Base-by-base conservation (phyloP, 2,797 vertebrate species). In the Chaetophractus vellerosus region DNA sequence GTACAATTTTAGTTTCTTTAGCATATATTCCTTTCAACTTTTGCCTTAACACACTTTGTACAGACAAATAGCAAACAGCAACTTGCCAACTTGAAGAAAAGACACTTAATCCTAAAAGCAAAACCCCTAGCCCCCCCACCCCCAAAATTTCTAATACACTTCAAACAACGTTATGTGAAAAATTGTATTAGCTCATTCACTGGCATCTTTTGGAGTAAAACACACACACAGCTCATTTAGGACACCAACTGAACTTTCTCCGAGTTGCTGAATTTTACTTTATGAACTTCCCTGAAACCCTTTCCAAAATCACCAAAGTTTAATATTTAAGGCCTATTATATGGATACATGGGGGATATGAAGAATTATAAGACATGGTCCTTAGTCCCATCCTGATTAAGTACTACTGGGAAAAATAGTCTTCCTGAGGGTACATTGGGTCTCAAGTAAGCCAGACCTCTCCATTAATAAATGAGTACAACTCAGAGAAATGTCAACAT, bases 1-100 rank as follows among this genome's bases (percentile, higher is more conserved):
- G 89, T 71, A 31, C 12, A 33, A 91, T 64, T 74, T 93, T 78
- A 75, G 79, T 48, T 33, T 93, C 72, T 97, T 90, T 23, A 89
- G 41, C 85, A 9, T 19, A 31, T 55, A 16, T 57, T 78, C 21
- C 79, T 96, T 96, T 95, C 76, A 96, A 96, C 88, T 95, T 93
- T 84, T 45, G 59, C 74, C n/a, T 92, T 89, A 76, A 79, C 61
- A 88, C 31, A 74, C 61, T 96, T 90, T 66, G 36, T 84, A 83
- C 23, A 41, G 74, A 96, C 82, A 90, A 85, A 92, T 15, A 92
- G 28, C 41, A 89, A 94, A 87, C 3, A n/a, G 64, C 31, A 90
- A 84, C 88, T 4, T 66, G 75, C 63, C 36, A 93, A 55, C 5
- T 72, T 59, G 66, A 96, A 75, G 59, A 57, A 92, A 95, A 93